Base-by-base conservation (phyloP, 2,888 invertebrate species). In the Cheilosia variabilis region DNA sequence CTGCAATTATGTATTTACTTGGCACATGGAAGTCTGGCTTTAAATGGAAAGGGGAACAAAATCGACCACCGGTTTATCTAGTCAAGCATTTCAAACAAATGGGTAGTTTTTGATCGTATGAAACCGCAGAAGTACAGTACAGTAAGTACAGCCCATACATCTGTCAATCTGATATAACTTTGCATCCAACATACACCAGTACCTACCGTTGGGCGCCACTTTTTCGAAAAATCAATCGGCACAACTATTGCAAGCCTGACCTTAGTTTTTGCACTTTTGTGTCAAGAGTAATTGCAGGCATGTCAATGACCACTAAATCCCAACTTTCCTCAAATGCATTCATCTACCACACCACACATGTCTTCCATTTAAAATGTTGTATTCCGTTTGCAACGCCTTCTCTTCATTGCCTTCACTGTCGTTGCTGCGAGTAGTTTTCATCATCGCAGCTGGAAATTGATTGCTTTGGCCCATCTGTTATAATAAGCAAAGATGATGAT, bases 381-480 rank as follows among this genome's bases (percentile, higher is more conserved):
- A 69, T 75, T 65, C 65, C 45, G 53, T 75, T 60, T 65, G 52
- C 69, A 69, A 60, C 65, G 53, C 37, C 53, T 37, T 37, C 60
- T 72, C 63, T 69, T 45, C 79, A 65, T 66, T 53, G 43, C 60
- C 72, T 15, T 65, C 57, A 31, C 41, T 31, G 37, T 53, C 43
- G 57, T 34, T 37, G n/a, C 10, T 13, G 4, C 37, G 3, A 37
- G 47, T 53, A 31, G 58, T 76, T 69, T 9, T 75, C 65, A 66
- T 71, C 66, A 47, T 65, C 50, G 60, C 60, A 66, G 80, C 80
- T 71, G 71, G 65, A 84, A 84, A 80, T 80, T 84, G 80, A 84
- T 84, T 84, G 75, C 84, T 75, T 84, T 71, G 75, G 75, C 84
- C 71, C 80, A 84, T 75, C 84, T 76, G 75, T 52, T 84, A 41